Evolutionary conservation across 2,888 invertebrate genomes (phyloP), one percentile per base, ranked within the genome.

Genomic region (Pandemis cinnamomeana): DNA sequence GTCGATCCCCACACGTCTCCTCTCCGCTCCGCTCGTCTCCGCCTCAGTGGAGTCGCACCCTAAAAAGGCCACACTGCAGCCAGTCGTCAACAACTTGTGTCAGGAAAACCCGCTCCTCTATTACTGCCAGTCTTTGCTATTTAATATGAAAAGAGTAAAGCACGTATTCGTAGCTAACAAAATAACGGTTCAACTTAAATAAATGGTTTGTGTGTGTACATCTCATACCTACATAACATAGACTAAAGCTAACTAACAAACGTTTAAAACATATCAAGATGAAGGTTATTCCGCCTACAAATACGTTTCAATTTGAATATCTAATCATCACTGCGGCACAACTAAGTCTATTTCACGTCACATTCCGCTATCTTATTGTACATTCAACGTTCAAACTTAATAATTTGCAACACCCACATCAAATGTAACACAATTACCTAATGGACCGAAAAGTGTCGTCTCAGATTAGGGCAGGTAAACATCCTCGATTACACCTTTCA

Each of bases 361-460:
- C 51, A 66, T 66, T 61, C 44, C 42, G 61, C 20, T 62, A 44
- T 62, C 62, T 42, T 15, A 44, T 44, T 42, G 67, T 61, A 67
- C 11, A 46, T 46, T 46, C 67, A 36, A 44, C 15, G 27, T 36
- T 36, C 6, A 68, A 77, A 77, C 77, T 76, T 78, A 77, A 76
- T 78, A 80, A 78, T 75, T 76, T 77, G 75, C 76, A 7, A 74
- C 66, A 77, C 79, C 78, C 74, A 77, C 75, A 68, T 78, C 79
- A 76, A 72, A 71, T 55, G 58, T 44, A 78, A 75, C 77, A 11
- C 72, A 70, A 70, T 75, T 72, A 70, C 53, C 53, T 81, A 80
- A 82, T 83, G 78, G 77, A 80, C 77, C 78, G 80, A 81, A 81
- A 84, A 86, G 82, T 81, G 80, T 78, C 82, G 81, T 79, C 77